Evolutionary conservation across 2,797 vertebrate genomes (phyloP), one percentile per base, ranked within the genome.

Genomic region (Pseudocheirus occidentalis): DNA sequence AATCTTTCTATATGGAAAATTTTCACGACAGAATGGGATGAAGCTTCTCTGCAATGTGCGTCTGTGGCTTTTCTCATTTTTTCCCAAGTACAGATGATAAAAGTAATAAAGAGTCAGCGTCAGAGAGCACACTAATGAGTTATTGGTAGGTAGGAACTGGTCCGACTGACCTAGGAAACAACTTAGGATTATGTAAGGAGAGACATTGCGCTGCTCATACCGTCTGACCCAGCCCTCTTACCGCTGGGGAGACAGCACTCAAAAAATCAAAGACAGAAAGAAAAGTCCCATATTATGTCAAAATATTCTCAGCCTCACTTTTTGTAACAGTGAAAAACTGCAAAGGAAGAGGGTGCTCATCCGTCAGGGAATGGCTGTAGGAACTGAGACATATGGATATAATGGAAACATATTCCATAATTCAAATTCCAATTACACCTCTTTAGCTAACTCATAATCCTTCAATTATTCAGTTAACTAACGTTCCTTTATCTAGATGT

Each of bases 391-490:
- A 46, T 81, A 81, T 50, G 40, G 21, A 50, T 87, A 46, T 50
- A 81, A 81, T 81, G 73, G 21, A 81, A 92, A 90, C 24, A 24
- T 55, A 56, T 14, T 28, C 40, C 52, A 90, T 56, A 96, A 56
- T 91, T 73, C 90, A 96, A 95, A 57, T 24, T 27, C 29, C 56
- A 7, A 24, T 50, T 95, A n/a, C 46, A 93, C 95, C 12, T 73
- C 81, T 81, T 1, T 24, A 90, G 55, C 55, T 92, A 58, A 94
- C 55, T 93, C 46, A 55, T 95, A 93, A 81, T 73, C 55, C 4
- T 58, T 57, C 52, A 93, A 52, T 91, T 57, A 96, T 91, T 40
- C 27, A 56, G 21, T 52, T 93, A 90, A 97, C 57, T 34, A 90
- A 96, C 7, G 3, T 27, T 87, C 73, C 40, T 50, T 87, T 81